Evolutionary conservation across 2,113 vertebrate genomes (phyloP).

Genomic region (Cygnus buccinator): DNA sequence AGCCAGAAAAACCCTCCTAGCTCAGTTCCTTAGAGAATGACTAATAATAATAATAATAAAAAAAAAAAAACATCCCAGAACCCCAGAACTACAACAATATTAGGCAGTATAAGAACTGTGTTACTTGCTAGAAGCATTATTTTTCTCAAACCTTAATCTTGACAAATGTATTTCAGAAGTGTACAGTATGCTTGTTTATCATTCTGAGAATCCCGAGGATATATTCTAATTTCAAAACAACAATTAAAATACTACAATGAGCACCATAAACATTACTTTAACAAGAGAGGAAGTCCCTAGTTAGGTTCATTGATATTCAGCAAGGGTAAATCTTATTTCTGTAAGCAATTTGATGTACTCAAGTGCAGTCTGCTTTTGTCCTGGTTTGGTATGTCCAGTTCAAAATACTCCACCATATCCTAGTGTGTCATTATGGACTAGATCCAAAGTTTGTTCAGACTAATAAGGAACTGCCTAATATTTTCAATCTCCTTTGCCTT

Average conservation of each 20-base stretch:
- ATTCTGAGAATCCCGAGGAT: neutral
- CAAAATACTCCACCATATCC: neutral
- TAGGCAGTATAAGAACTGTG: neutral
- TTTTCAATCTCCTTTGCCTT: neutral
- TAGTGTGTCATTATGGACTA: neutral
- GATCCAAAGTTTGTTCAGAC: neutral
- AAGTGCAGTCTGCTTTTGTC: neutral
- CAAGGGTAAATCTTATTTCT: neutral
- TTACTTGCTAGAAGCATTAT: neutral
- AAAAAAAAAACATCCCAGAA: neutral
- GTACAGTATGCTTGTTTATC: neutral
- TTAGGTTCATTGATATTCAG: neutral
- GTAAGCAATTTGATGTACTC: neutral
- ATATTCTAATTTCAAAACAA: neutral
- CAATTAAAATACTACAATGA: neutral
- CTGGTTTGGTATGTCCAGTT: neutral
- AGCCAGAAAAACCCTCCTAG: constrained; percentile 14
- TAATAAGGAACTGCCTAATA: neutral
- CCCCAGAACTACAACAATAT: neutral
- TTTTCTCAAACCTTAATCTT: neutral
- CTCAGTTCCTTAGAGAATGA: neutral
- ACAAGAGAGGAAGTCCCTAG: neutral
- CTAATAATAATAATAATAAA: neutral
- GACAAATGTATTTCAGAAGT: neutral
- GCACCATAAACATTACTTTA: neutral